These are phyloP conservation scores for Drosophila ustulata DNA, from an alignment of 2,888 invertebrate species.

Conservation along the genomic window DNA sequence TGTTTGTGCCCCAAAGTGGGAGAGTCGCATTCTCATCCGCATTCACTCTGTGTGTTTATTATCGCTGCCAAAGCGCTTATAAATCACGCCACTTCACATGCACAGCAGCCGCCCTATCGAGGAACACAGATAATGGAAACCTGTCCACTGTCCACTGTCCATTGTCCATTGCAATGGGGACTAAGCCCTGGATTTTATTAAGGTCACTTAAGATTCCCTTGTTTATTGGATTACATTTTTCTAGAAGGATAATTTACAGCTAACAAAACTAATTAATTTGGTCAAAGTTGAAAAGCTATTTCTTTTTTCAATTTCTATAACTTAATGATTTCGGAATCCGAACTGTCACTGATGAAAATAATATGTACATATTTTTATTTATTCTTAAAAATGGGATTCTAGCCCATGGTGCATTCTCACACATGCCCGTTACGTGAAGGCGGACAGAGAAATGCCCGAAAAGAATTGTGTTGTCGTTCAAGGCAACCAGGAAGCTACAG, in stretches of 20 bases:
- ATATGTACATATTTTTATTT: too few relatives aligned
- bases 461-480: slow-evolving; percentile 47
- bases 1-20: slow-evolving; percentile 30
- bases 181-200: too few relatives aligned
- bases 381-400: too few relatives aligned
- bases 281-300: too few relatives aligned
- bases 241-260: too few relatives aligned
- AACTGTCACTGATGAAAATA: too few relatives aligned
- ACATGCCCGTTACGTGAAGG: slow-evolving; percentile 35
- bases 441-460: slow-evolving; percentile 37
- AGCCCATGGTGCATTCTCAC: slow-evolving; percentile 38
- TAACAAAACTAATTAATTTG: too few relatives aligned
- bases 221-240: too few relatives aligned
- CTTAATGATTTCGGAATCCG: too few relatives aligned
- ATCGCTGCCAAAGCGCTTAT: slow-evolving; percentile 75
- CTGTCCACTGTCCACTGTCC: slow-evolving; percentile 44
- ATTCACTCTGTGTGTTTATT: slow-evolving; percentile 56
- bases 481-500: neutral
- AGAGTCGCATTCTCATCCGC: slow-evolving; percentile 14
- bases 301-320: too few relatives aligned
- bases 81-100: slow-evolving; percentile 74
- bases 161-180: neutral
- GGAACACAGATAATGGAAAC: slow-evolving; percentile 52
- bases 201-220: too few relatives aligned
- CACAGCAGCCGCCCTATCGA: slow-evolving; percentile 31